phyloP scores from a whole-genome alignment of 2,888 invertebrate genomes.

The Lypha dubia region DNA sequence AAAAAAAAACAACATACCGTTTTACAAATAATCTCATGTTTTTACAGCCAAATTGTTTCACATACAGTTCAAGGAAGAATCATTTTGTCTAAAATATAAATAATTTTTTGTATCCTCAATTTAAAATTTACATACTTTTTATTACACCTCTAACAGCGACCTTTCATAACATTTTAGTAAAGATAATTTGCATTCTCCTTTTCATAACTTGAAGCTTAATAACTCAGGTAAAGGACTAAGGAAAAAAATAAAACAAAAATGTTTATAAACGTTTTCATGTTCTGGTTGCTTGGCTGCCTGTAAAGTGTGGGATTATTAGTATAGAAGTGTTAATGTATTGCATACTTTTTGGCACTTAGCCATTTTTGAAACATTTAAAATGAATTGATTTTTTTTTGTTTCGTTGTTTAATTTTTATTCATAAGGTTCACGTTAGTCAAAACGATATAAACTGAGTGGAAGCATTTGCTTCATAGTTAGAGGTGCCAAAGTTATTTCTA shows the following conservation, averaged over 20 bases:
- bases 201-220: conserved; percentile 33
- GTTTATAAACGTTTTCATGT: background rate
- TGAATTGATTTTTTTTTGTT: conserved; percentile 58
- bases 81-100: conserved; percentile 20
- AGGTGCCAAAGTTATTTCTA: conserved; percentile 57
- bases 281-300: no score
- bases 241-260: no score
- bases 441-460: conserved; percentile 37
- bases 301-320: background rate
- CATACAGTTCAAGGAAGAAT: background rate
- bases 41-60: background rate
- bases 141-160: conserved; percentile 43
- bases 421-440: conserved; percentile 36
- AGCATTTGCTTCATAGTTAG: conserved; percentile 43
- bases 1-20: background rate
- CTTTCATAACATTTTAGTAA: conserved; percentile 40
- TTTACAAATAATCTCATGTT: background rate
- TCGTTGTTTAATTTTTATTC: conserved; percentile 2
- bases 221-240: no score
- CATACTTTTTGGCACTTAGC: conserved; percentile 65
- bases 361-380: conserved; percentile 61
- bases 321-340: conserved; percentile 16
- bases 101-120: conserved; percentile 15
- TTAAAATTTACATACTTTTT: conserved; percentile 1
- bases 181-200: conserved; percentile 62